Conservation (phyloP, 2,113 vertebrate species). For the Drymodes brunneopygia region DNA sequence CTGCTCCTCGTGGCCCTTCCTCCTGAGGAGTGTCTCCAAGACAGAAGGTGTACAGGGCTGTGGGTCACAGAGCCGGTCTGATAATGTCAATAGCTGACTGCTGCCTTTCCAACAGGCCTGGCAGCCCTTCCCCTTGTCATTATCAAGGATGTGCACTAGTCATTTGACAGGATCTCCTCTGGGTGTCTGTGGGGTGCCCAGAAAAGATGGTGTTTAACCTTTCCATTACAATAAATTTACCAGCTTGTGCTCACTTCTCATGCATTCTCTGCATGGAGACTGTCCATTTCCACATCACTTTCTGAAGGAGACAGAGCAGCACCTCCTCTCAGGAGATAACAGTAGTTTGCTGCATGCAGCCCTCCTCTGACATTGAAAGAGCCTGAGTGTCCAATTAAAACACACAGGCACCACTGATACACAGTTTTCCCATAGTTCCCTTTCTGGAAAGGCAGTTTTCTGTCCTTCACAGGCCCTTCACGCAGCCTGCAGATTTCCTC, state of each 20-base stretch:
- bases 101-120: neutral
- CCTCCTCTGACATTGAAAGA: neutral
- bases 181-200: neutral
- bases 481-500: neutral
- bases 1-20: neutral
- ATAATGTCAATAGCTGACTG: neutral
- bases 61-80: neutral
- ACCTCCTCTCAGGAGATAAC: neutral
- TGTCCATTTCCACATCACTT: neutral
- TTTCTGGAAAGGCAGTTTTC: neutral
- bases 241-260: neutral
- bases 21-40: neutral
- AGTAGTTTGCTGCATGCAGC: neutral
- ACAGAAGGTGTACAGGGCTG: neutral
- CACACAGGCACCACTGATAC: neutral
- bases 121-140: neutral
- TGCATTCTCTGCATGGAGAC: neutral
- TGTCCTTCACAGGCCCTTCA: neutral
- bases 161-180: neutral
- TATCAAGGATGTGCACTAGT: accelerated
- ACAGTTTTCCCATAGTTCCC: neutral
- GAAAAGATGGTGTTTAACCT: neutral
- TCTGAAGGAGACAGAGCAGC: neutral
- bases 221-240: neutral
- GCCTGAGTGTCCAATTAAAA: neutral